Evolutionary conservation across 2,113 vertebrate species (phyloP), one percentile per base, ranked within the genome.

Genomic region (Neodon shergylaensis): DNA sequence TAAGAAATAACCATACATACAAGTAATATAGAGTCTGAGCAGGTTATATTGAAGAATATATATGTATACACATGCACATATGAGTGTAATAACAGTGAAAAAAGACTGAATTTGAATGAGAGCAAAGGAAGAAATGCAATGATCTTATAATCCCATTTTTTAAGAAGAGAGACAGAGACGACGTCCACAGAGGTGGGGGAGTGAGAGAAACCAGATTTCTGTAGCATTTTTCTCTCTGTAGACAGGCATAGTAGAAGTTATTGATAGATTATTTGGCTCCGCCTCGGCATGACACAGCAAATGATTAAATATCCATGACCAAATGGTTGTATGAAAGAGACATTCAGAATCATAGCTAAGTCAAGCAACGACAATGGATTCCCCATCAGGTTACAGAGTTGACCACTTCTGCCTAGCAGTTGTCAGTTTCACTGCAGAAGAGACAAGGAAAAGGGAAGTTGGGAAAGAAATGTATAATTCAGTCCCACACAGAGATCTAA

Each of bases 271-370:
- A 88, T 76, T 87, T 95, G 79, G 70, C 77, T 78, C 44, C 3
- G 7, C 63, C 52, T 77, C 58, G 65, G 44, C 52, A 68, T 63
- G 90, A 92, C 58, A 94, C 78, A 94, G 77, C 91, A 79, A 91
- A 72, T 81, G 74, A 88, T 54, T 94, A 83, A 82, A 63, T 66
- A 44, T 54, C 63, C 88, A 66, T 85, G 84, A 96, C 73, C 61
- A 63, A 74, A 58, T 76, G 92, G 36, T 52, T 93, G 85, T 65
- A 63, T 47, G 54, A 97, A 95, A 91, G 92, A 96, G 44, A 96
- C n/a, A 54, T 72, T 94, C 19, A 90, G 77, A 21, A 44, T 22
- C n/a, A 13, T 0, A 3, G n/a, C 42, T 92, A 12, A 88, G 9
- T 72, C 73, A 87, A 24, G 47, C 21, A 24, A 4, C 14, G 74